Conservation (phyloP, 2,888 invertebrate species). For the Leptinotarsa juncta region DNA sequence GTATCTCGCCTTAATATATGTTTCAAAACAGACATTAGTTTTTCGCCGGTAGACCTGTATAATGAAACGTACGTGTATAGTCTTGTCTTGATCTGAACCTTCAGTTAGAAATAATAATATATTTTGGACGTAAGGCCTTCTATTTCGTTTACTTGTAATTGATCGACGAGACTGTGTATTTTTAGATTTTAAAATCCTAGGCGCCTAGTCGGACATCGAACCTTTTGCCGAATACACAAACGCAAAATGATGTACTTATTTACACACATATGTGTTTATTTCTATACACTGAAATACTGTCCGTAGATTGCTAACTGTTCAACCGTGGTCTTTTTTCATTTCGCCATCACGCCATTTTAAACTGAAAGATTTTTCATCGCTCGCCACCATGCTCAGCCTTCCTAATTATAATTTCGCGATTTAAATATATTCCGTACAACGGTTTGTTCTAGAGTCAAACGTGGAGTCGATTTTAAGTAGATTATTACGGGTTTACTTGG, state of each 20-base stretch:
- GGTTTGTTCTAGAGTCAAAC: background rate
- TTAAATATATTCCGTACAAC: background rate
- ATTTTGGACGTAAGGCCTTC: conserved; percentile 63
- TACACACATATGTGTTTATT: conserved; percentile 45
- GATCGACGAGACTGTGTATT: conserved; percentile 64
- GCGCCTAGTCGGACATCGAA: conserved; percentile 66
- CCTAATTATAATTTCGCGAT: background rate
- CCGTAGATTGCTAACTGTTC: conserved; percentile 17
- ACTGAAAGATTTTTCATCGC: conserved; percentile 2
- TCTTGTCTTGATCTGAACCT: conserved; percentile 38
- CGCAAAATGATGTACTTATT: conserved; percentile 61
- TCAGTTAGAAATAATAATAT: conserved; percentile 53
- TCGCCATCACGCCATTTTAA: conserved; percentile 10
- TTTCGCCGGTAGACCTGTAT: background rate
- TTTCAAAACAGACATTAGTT: too few species aligned
- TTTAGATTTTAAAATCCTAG: conserved; percentile 66
- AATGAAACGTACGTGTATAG: background rate
- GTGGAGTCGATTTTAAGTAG: background rate
- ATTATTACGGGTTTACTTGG: background rate
- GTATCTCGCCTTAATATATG: too few species aligned
- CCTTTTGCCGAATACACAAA: conserved; percentile 59
- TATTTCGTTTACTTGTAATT: conserved; percentile 65
- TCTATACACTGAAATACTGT: conserved; percentile 27
- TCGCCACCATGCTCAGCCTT: background rate
- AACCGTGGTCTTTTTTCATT: conserved; percentile 17